phyloP scores from a whole-genome alignment of 1,140 invertebrate species.

The Eubasilissa regina region DNA sequence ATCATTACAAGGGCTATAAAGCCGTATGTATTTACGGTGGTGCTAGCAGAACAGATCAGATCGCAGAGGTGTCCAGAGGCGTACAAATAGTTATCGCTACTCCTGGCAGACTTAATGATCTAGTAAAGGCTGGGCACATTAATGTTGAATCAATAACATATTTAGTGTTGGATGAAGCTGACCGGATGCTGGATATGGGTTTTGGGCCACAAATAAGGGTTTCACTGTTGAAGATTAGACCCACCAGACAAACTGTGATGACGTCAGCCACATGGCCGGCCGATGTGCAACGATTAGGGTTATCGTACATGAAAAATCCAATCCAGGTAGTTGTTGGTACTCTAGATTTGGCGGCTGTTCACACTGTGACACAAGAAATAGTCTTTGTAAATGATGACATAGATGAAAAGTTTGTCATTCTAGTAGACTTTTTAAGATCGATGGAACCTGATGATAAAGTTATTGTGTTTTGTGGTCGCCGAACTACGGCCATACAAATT shows the following conservation, averaged over 20 bases:
- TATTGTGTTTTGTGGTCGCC: constrained; percentile 91
- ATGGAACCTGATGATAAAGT: constrained; percentile 84
- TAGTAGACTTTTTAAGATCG: constrained; percentile 74
- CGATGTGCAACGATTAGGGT: constrained; percentile 85
- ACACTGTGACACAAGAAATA: constrained; percentile 86
- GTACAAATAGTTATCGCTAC: constrained; percentile 93
- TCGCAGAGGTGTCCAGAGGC: constrained; percentile 79
- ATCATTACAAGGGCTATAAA: constrained; percentile 86
- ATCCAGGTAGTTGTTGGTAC: constrained; percentile 91
- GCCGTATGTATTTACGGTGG: constrained; percentile 93
- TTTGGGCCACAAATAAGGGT: constrained; percentile 92
- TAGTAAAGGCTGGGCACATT: constrained; percentile 77
- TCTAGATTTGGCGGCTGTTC: constrained; percentile 87
- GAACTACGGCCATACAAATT: constrained; percentile 84
- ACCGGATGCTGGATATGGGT: constrained; percentile 90
- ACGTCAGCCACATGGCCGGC: constrained; percentile 91
- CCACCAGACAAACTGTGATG: constrained; percentile 89
- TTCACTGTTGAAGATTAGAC: constrained; percentile 82
- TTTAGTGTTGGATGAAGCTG: constrained; percentile 94
- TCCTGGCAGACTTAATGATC: constrained; percentile 89
- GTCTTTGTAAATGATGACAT: constrained; percentile 80
- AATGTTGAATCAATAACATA: constrained; percentile 86
- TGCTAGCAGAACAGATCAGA: constrained; percentile 83
- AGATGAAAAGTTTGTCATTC: constrained; percentile 62
- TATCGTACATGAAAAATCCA: constrained; percentile 89